These are phyloP conservation scores for Urechis unicinctus DNA, from an alignment of 2,888 invertebrate species.

Conservation along the genomic window DNA sequence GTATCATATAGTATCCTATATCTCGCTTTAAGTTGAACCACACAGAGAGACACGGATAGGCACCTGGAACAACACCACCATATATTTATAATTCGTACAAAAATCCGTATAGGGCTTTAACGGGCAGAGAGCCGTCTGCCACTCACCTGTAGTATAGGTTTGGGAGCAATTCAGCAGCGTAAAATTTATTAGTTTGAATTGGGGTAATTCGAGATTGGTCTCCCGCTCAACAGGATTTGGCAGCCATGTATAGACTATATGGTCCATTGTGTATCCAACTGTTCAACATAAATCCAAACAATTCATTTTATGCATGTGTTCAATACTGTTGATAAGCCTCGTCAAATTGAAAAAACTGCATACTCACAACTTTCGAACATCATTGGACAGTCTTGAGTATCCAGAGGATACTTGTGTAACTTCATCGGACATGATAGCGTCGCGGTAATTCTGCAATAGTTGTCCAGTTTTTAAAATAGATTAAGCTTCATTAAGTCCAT, in stretches of 20 bases:
- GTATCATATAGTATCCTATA: conserved; percentile 25
- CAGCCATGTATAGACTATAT: conserved; percentile 22
- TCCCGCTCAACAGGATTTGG: conserved; percentile 19
- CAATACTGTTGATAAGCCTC: background rate
- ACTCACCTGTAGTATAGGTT: conserved; percentile 25
- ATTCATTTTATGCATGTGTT: background rate
- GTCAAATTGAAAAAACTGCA: too few species aligned
- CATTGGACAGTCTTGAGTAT: conserved; percentile 39
- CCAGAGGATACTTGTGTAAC: conserved; percentile 42
- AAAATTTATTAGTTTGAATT: conserved; percentile 22
- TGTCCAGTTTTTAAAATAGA: too few species aligned
- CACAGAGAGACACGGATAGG: conserved; percentile 22
- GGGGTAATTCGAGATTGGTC: conserved; percentile 21
- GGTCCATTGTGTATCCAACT: conserved; percentile 27
- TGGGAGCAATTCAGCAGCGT: conserved; percentile 22
- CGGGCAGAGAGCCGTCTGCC: background rate
- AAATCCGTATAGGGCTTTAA: too few species aligned
- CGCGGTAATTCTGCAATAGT: conserved; percentile 28
- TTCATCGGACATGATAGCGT: conserved; percentile 41
- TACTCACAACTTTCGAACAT: conserved; percentile 45
- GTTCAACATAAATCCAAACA: conserved; percentile 2
- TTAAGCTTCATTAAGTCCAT: too few species aligned
- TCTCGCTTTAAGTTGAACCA: conserved; percentile 22
- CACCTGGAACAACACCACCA: too few species aligned
- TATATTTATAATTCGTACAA: too few species aligned